Evolutionary conservation across 2,797 vertebrate genomes (phyloP).

Genomic region (Octomys mimax): DNA sequence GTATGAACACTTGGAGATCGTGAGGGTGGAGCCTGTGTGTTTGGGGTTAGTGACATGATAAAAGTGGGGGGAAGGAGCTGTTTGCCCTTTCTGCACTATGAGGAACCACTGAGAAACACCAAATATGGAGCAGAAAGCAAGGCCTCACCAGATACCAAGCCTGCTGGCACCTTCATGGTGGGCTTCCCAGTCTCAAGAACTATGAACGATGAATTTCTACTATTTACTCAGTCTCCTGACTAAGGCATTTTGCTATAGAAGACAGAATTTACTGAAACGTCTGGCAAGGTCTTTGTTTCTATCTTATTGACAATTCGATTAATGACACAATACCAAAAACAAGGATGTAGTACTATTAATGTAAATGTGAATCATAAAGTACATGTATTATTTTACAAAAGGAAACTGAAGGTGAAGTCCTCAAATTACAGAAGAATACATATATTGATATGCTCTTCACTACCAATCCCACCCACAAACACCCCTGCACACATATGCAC

Average conservation of each 20-base stretch:
- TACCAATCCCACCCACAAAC: neutral
- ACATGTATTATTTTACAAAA: neutral
- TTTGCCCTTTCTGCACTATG: neutral
- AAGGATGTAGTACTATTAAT: too few species aligned
- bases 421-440: neutral
- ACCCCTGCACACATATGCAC: neutral
- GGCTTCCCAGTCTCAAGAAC: neutral
- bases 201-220: neutral
- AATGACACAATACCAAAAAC: neutral
- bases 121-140: neutral
- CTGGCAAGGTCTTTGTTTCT: neutral
- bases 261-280: neutral
- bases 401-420: neutral
- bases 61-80: neutral
- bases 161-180: neutral
- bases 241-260: neutral
- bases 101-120: neutral
- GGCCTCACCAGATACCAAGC: neutral
- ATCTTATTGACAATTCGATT: neutral
- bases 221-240: neutral
- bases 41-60: neutral
- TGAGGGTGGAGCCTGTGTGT: too few species aligned
- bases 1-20: neutral
- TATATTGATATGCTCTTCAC: neutral
- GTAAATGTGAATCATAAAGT: neutral